Evolutionary conservation across 2,888 invertebrate genomes (phyloP).

Genomic region (Thereva nobilitata): DNA sequence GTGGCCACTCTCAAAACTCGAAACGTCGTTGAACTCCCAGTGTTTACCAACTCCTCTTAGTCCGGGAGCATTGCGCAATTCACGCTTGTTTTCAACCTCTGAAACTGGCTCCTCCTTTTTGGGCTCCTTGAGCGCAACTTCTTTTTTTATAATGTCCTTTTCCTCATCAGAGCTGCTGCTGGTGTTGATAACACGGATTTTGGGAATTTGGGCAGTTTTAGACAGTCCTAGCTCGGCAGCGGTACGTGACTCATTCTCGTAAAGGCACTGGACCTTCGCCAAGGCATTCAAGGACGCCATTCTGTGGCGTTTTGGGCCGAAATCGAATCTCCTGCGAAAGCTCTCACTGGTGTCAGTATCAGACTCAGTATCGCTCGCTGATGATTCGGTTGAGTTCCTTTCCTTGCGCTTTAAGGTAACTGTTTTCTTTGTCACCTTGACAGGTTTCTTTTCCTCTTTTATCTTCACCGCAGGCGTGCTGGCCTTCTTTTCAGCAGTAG

Average conservation of each 20-base stretch:
- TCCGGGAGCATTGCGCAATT: slow-evolving; percentile 73
- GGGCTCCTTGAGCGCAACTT: slow-evolving; percentile 14
- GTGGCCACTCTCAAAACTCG: slow-evolving; percentile 42
- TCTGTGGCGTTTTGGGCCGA: slow-evolving; percentile 78
- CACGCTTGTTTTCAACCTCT: slow-evolving; percentile 59
- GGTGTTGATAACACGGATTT: slow-evolving; percentile 54
- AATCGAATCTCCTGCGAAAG: slow-evolving; percentile 44
- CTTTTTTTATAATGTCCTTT: slow-evolving; percentile 44
- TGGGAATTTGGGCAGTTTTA: slow-evolving; percentile 59
- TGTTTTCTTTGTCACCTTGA: not conserved
- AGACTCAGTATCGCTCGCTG: slow-evolving; percentile 29
- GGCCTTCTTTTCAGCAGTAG: slow-evolving; percentile 5
- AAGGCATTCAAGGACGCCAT: slow-evolving; percentile 87
- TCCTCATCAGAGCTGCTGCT: slow-evolving; percentile 61
- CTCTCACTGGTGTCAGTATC: slow-evolving; percentile 11
- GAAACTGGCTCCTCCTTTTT: slow-evolving; percentile 30
- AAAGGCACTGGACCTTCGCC: slow-evolving; percentile 88
- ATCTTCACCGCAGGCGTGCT: not conserved
- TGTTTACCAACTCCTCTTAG: slow-evolving; percentile 78
- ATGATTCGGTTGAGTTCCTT: slow-evolving; percentile 37
- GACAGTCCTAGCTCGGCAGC: slow-evolving; percentile 66
- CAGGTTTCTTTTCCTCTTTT: slow-evolving; percentile 18
- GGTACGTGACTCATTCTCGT: slow-evolving; percentile 83
- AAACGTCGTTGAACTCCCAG: slow-evolving; percentile 75
- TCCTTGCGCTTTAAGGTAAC: slow-evolving; percentile 32